phyloP scores from a whole-genome alignment of 2,888 invertebrate species.

The Eurytoma californica region DNA sequence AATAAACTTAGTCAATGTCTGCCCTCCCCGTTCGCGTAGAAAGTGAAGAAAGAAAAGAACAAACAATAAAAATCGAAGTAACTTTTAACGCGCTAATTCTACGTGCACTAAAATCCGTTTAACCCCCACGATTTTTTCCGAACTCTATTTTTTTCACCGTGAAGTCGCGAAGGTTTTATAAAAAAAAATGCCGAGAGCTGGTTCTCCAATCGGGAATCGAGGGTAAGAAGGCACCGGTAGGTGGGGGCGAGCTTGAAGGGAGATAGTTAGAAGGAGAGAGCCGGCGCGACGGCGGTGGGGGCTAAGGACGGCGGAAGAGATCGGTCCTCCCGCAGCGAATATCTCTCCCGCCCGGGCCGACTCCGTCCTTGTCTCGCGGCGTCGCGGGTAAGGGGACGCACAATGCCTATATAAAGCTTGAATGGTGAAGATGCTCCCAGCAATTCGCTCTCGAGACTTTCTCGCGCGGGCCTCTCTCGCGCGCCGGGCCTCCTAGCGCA shows the following conservation, averaged over 20 bases:
- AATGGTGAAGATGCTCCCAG: conserved; percentile 74
- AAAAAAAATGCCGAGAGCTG: too few species aligned
- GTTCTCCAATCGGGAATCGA: too few species aligned
- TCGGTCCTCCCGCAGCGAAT: conserved; percentile 25
- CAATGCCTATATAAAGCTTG: conserved; percentile 75
- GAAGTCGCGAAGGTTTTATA: too few species aligned
- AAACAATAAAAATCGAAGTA: too few species aligned
- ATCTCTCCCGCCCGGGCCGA: conserved; percentile 21
- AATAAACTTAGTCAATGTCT: too few species aligned
- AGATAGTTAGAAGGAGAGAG: conserved; percentile 14
- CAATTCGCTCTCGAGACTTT: conserved; percentile 75
- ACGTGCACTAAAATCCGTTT: too few species aligned
- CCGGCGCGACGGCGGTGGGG: background rate
- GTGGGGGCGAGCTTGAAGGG: conserved; percentile 12
- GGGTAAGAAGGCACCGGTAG: background rate
- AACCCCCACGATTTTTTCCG: too few species aligned
- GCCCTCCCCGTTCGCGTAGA: too few species aligned
- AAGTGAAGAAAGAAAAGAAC: too few species aligned
- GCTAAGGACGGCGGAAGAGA: conserved; percentile 39
- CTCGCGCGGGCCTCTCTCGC: conserved; percentile 58
- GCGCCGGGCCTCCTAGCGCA: conserved; percentile 6
- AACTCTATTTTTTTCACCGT: background rate
- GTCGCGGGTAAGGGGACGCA: conserved; percentile 68
- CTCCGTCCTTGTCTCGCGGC: conserved; percentile 61
- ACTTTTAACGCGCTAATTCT: too few species aligned